phyloP scores from a whole-genome alignment of 2,113 vertebrate genomes.

The cattle (Bos taurus) region ARS-UCD2.0 NC_037330.1:38305001-38305500 shows the following conservation, averaged over 20 bases:
- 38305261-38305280: neutral
- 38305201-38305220: neutral
- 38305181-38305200: neutral
- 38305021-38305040: neutral
- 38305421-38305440: neutral
- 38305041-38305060: neutral
- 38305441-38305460: neutral
- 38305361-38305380: neutral
- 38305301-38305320: neutral
- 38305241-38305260: neutral
- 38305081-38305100: neutral
- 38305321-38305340: neutral
- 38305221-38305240: neutral
- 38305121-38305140: neutral
- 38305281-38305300: neutral
- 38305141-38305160: neutral
- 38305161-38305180: neutral
- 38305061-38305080: neutral
- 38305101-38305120: neutral
- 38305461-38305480: neutral
- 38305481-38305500: neutral
- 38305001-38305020: accelerated
- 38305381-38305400: neutral
- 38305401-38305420: neutral
- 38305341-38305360: neutral